Evolutionary conservation across 2,888 invertebrate genomes (phyloP), one percentile per base, ranked within the genome.

Genomic region (Papilio demoleus): DNA sequence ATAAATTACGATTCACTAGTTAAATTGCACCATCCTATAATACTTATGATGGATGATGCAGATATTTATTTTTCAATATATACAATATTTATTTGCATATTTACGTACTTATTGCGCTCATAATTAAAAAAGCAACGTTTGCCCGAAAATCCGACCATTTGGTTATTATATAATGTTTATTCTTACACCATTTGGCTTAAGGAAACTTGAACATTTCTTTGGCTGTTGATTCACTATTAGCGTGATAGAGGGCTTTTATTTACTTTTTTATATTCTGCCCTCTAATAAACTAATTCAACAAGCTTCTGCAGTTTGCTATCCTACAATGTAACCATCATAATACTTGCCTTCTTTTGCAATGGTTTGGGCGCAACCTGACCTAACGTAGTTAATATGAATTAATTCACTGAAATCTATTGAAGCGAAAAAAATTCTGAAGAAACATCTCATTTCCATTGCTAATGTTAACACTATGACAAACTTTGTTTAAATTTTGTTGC

Each of bases 1-100:
- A 80, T 83, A 79, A 77, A 81, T 83, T 84, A 79, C 73, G 70
- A 78, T 81, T 77, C 75, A 72, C 69, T 70, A 71, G 70, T 70
- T 71, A 74, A 75, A 76, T 75, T 75, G 72, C 71, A 53, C 36
- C 53, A 53, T 53, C 53, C n/a, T n/a, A 27, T 53, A 3, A 27
- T 27, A 50, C 47, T 42, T 42, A 42, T 45, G 27, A 53, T 53
- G 27, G 53, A 27, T 47, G 22, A 11, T 47, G 22, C n/a, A n/a
- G n/a, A n/a, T n/a, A n/a, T n/a, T n/a, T n/a, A n/a, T n/a, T 24
- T 24, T 50, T 50, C 50, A 4, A 14, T 50, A n/a, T n/a, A n/a
- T n/a, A n/a, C n/a, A n/a, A n/a, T n/a, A n/a, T n/a, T n/a, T n/a
- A n/a, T n/a, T n/a, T n/a, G n/a, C n/a, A n/a, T n/a, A n/a, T n/a